These are phyloP conservation scores for Pachypeltis micranthus DNA, from an alignment of 1,140 invertebrate genomes.

Conservation along the genomic window DNA sequence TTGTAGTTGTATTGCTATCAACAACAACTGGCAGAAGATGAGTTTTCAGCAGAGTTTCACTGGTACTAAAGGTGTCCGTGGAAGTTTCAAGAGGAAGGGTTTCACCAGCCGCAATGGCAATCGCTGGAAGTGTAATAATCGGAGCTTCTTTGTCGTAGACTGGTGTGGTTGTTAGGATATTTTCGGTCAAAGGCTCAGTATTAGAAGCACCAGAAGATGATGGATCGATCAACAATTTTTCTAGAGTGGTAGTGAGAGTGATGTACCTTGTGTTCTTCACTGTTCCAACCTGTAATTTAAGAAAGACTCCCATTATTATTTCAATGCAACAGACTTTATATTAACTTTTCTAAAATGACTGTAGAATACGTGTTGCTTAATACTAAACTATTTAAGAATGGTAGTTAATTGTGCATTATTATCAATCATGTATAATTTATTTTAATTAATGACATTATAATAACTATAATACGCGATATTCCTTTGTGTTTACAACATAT, in stretches of 20 bases:
- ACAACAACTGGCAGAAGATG: conserved; percentile 71
- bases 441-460: too few species aligned
- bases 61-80: conserved; percentile 83
- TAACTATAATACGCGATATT: too few species aligned
- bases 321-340: too few species aligned
- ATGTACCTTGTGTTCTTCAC: conserved; percentile 75
- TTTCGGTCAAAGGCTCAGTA: conserved; percentile 68
- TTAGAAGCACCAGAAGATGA: conserved; percentile 42
- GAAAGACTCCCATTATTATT: too few species aligned
- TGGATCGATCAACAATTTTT: conserved; percentile 50
- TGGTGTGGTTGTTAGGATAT: conserved; percentile 63
- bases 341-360: too few species aligned
- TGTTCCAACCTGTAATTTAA: conserved; percentile 69
- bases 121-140: conserved; percentile 66
- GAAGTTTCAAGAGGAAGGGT: conserved; percentile 73
- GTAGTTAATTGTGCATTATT: too few species aligned
- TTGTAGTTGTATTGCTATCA: conserved; percentile 53
- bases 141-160: conserved; percentile 53
- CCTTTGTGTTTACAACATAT: too few species aligned
- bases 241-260: conserved; percentile 68
- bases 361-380: too few species aligned
- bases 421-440: too few species aligned
- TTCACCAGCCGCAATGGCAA: conserved; percentile 57
- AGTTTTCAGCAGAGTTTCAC: conserved; percentile 72
- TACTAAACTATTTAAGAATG: too few species aligned